These are phyloP conservation scores for Herminia tarsipennalis DNA, from an alignment of 2,888 invertebrate species.

Conservation along the genomic window DNA sequence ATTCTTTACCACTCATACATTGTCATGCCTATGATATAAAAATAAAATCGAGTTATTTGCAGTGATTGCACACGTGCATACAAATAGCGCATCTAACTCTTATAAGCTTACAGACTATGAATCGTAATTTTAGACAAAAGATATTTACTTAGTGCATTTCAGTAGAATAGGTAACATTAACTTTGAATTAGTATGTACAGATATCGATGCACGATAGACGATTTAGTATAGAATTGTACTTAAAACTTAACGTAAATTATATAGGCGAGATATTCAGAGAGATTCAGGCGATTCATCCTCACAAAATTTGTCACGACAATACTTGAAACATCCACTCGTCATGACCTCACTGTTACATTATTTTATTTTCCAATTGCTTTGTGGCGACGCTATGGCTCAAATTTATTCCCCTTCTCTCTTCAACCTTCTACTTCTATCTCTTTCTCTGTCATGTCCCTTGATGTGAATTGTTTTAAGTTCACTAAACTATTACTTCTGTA, in stretches of 20 bases:
- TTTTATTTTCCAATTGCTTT: slow-evolving; percentile 81
- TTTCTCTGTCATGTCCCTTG: slow-evolving; percentile 52
- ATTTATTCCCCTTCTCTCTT: slow-evolving; percentile 55
- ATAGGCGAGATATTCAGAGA: slow-evolving; percentile 28
- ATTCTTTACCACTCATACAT: slow-evolving; percentile 54
- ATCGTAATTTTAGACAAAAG: slow-evolving; percentile 38
- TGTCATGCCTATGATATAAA: slow-evolving; percentile 53
- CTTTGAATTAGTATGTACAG: slow-evolving; percentile 50
- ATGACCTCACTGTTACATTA: slow-evolving; percentile 69
- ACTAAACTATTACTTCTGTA: slow-evolving; percentile 33
- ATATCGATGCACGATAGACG: slow-evolving; percentile 66
- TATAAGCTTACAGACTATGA: slow-evolving; percentile 36
- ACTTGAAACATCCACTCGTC: slow-evolving; percentile 61
- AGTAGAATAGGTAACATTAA: slow-evolving; percentile 58
- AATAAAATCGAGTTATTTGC: slow-evolving; percentile 32
- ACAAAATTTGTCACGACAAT: slow-evolving; percentile 49
- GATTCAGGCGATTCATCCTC: slow-evolving; percentile 53
- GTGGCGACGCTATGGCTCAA: slow-evolving; percentile 83
- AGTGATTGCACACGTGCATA: slow-evolving; percentile 53
- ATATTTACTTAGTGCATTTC: slow-evolving; percentile 63
- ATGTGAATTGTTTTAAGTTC: slow-evolving; percentile 40
- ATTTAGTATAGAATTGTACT: slow-evolving; percentile 49
- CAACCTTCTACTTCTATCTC: slow-evolving; percentile 41
- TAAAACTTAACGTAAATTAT: slow-evolving; percentile 37
- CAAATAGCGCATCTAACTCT: slow-evolving; percentile 42